Percentiles rank a stretch among this genome's conserved stretches.
Conservation (phyloP, 2,797 vertebrate species). For the Lerista edwardsae region DNA sequence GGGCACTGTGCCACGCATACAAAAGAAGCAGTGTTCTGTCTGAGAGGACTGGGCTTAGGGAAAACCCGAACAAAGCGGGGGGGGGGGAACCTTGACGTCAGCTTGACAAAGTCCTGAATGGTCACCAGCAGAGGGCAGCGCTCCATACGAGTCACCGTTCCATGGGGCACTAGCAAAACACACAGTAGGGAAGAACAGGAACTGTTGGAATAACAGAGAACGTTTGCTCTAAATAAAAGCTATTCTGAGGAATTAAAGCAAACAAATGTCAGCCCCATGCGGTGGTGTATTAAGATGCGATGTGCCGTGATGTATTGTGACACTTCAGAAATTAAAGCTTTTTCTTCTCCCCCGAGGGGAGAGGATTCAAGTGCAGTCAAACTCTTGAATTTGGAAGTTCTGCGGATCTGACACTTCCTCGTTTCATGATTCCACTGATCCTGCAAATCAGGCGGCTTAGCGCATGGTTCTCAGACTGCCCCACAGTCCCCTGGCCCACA, state of each 20-base stretch:
- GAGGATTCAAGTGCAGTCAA: conserved; percentile 66
- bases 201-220: conserved; percentile 68
- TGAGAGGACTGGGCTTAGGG: conserved; percentile 34
- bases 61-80: conserved; percentile 47
- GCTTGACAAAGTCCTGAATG: conserved; percentile 50
- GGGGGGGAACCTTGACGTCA: conserved; percentile 41
- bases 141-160: conserved; percentile 57
- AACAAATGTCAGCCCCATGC: conserved; percentile 70
- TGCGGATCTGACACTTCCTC: conserved; percentile 59
- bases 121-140: conserved; percentile 56
- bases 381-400: conserved; percentile 68
- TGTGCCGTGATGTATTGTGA: conserved; percentile 72
- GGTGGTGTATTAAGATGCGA: conserved; percentile 60
- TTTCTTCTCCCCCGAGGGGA: conserved; percentile 61
- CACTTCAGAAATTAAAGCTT: conserved; percentile 76
- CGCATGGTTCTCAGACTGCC: conserved; percentile 26
- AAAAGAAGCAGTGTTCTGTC: conserved; percentile 4
- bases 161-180: conserved; percentile 57
- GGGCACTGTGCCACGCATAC: background rate
- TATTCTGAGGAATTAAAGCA: conserved; percentile 75
- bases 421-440: conserved; percentile 42
- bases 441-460: background rate
- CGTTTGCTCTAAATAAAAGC: conserved; percentile 74
- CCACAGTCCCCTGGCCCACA: background rate
- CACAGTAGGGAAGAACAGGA: conserved; percentile 58